These are phyloP conservation scores for Phania funesta DNA, from an alignment of 2,888 invertebrate genomes.

Conservation along the genomic window DNA sequence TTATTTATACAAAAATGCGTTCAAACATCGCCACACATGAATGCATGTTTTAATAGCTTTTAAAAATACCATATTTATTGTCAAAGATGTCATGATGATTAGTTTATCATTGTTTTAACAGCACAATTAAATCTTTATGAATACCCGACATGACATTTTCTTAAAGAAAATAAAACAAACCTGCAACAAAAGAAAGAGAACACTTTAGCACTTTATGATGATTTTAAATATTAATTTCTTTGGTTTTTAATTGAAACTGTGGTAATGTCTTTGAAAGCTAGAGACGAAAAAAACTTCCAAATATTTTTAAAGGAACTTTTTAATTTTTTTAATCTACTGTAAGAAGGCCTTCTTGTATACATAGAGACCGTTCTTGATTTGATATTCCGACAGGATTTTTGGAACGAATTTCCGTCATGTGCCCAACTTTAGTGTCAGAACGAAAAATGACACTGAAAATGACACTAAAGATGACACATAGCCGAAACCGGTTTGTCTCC, in stretches of 20 bases:
- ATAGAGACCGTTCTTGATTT: no score
- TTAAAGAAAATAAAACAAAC: slow-evolving; percentile 34
- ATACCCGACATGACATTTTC: slow-evolving; percentile 10
- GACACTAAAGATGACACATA: no score
- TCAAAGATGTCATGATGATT: slow-evolving; percentile 76
- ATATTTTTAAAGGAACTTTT: no score
- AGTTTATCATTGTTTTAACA: slow-evolving; percentile 2
- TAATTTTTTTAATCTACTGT: no score
- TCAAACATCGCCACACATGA: slow-evolving; percentile 75
- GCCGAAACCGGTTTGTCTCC: no score
- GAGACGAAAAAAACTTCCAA: no score
- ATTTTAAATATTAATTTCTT: not conserved
- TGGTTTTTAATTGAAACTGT: not conserved
- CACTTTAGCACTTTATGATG: not conserved
- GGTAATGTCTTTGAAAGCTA: no score
- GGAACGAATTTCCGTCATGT: no score
- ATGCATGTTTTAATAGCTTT: slow-evolving; percentile 80
- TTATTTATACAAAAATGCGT: slow-evolving; percentile 1
- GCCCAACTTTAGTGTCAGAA: no score
- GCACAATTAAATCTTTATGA: not conserved
- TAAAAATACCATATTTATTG: slow-evolving; percentile 80
- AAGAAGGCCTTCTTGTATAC: no score
- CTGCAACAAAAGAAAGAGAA: slow-evolving; percentile 25
- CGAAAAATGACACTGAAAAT: no score
- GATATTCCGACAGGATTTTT: no score